Conservation (phyloP, 2,888 invertebrate genomes). For the Coremacera marginata region DNA sequence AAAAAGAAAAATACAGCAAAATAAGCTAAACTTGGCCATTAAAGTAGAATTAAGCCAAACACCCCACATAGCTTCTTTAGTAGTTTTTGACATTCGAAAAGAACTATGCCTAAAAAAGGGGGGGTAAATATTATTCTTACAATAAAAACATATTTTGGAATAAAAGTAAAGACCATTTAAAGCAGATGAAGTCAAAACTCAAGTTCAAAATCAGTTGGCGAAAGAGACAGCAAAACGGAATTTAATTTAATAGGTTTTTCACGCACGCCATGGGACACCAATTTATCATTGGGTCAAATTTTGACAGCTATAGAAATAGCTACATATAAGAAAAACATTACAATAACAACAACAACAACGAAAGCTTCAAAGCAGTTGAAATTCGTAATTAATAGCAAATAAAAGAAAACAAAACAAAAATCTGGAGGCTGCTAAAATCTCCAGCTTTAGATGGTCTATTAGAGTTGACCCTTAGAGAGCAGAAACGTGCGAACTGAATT, state of each 20-base stretch:
- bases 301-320: conserved; percentile 44
- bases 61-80: conserved; percentile 33
- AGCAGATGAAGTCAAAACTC: not conserved
- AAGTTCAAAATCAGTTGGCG: not conserved
- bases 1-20: not conserved
- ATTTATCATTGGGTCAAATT: conserved; percentile 46
- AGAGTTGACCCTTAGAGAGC: not conserved
- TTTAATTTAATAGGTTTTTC: conserved; percentile 12
- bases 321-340: not conserved
- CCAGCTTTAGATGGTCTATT: not conserved
- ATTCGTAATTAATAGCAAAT: not conserved
- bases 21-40: conserved; percentile 21
- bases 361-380: not conserved
- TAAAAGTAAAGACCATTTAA: not conserved
- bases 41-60: conserved; percentile 37
- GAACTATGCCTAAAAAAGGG: conserved; percentile 14
- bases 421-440: not conserved
- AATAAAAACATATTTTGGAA: not conserved
- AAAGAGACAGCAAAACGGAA: not conserved
- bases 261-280: conserved; percentile 41
- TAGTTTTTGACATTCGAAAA: conserved; percentile 37
- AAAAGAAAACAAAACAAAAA: not conserved
- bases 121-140: not conserved
- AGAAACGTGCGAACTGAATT: too few relatives aligned
- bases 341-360: not conserved